A percentile compares a stretch with the other conserved stretches of the same genome.
phyloP scores from a whole-genome alignment of 1,140 invertebrate genomes.

The Rhynchophorus ferrugineus region DNA sequence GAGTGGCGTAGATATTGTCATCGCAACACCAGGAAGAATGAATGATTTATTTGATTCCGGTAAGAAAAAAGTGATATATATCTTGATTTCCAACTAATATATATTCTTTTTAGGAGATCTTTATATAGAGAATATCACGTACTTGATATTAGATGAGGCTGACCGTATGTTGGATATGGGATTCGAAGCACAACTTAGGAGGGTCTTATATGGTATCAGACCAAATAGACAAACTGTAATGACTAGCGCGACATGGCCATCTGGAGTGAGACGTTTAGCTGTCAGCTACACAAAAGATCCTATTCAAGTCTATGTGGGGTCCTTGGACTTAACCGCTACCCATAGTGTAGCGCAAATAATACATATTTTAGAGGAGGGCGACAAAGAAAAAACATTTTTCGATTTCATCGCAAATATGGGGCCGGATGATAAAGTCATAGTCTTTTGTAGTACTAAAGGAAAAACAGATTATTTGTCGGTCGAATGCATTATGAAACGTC shows the following conservation, averaged over 20 bases:
- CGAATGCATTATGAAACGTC: conserved; percentile 61
- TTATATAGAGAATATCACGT: conserved; percentile 63
- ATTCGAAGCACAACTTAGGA: conserved; percentile 69
- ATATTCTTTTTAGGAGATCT: conserved; percentile 52
- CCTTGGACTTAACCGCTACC: conserved; percentile 75
- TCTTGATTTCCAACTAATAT: no score
- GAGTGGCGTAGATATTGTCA: conserved; percentile 81
- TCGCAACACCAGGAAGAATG: conserved; percentile 89
- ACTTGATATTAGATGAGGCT: conserved; percentile 89
- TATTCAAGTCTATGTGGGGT: conserved; percentile 81
- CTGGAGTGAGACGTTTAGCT: conserved; percentile 69
- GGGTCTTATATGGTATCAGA: conserved; percentile 51
- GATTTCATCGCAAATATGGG: conserved; percentile 32
- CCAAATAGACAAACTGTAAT: conserved; percentile 38
- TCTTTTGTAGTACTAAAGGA: conserved; percentile 81
- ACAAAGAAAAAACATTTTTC: conserved; percentile 50
- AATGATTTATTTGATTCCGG: conserved; percentile 71
- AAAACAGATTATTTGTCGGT: conserved; percentile 74
- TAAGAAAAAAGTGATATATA: conserved; percentile 1
- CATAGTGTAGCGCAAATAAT: conserved; percentile 75
- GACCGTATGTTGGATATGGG: conserved; percentile 96
- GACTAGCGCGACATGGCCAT: conserved; percentile 81
- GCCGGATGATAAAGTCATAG: conserved; percentile 56
- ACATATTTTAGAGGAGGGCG: conserved; percentile 62
- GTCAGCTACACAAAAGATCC: conserved; percentile 81